phyloP scores from a whole-genome alignment of 2,113 vertebrate species.

The Rhagologus leucostigma region DNA sequence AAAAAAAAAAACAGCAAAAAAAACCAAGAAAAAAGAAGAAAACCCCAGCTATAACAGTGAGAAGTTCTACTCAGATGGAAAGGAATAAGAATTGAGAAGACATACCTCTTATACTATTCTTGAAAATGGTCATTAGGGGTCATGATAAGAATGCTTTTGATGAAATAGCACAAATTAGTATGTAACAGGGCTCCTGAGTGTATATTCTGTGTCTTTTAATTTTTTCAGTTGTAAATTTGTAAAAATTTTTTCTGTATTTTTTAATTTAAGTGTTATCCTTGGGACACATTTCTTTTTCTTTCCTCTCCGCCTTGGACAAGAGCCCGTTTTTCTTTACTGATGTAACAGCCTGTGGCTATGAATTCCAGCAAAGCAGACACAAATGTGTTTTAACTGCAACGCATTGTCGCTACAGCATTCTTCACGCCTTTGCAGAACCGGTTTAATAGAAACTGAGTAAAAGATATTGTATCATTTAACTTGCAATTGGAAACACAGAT shows the following conservation, averaged over 20 bases:
- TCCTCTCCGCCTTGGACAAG: neutral
- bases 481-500: neutral
- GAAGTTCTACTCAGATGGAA: neutral
- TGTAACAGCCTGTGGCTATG: neutral
- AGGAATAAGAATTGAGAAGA: neutral
- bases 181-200: neutral
- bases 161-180: fast-evolving
- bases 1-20: too few species aligned
- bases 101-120: neutral
- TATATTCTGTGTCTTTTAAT: neutral
- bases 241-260: neutral
- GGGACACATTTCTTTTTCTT: neutral
- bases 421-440: neutral
- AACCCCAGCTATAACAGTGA: neutral
- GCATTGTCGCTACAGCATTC: neutral
- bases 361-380: neutral
- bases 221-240: neutral
- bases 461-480: neutral
- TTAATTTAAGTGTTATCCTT: neutral
- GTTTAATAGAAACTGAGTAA: neutral
- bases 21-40: neutral
- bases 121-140: neutral
- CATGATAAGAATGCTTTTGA: neutral
- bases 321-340: neutral
- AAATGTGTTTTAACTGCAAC: neutral